These are phyloP conservation scores for Chaitophorus viminalis DNA, from an alignment of 2,888 invertebrate species.

Conservation along the genomic window DNA sequence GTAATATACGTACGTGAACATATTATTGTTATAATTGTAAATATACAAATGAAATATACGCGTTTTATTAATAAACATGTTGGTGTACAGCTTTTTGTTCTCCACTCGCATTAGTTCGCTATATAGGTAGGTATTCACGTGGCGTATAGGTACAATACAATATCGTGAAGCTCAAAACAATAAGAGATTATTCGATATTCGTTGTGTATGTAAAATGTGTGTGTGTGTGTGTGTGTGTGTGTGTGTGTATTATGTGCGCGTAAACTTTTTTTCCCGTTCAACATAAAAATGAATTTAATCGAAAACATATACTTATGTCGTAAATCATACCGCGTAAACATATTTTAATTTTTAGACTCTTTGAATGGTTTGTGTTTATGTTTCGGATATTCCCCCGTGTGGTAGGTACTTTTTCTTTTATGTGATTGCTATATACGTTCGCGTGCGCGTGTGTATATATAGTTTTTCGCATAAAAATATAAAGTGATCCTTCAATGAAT, in stretches of 20 bases:
- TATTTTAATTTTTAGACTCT: conserved; percentile 50
- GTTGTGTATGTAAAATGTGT: no score
- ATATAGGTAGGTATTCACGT: no score
- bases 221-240: background rate
- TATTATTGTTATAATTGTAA: no score
- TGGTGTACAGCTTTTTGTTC: no score
- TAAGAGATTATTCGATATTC: no score
- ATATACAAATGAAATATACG: no score
- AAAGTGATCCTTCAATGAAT: conserved; percentile 53
- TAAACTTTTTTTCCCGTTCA: background rate
- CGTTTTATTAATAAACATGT: no score
- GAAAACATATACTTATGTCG: conserved; percentile 28
- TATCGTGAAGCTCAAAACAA: no score
- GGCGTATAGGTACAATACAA: no score
- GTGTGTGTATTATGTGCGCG: background rate
- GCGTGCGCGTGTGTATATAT: background rate
- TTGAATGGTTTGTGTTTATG: conserved; percentile 33
- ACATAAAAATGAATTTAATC: conserved; percentile 35
- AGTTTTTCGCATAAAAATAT: conserved; percentile 55
- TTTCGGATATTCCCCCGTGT: conserved; percentile 34
- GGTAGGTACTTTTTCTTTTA: conserved; percentile 34
- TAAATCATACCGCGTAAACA: conserved; percentile 38
- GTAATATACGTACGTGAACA: no score
- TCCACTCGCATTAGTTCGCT: no score
- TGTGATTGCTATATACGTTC: conserved; percentile 6